phyloP scores from a whole-genome alignment of 2,888 invertebrate species.

The Malthinus flaveolus region DNA sequence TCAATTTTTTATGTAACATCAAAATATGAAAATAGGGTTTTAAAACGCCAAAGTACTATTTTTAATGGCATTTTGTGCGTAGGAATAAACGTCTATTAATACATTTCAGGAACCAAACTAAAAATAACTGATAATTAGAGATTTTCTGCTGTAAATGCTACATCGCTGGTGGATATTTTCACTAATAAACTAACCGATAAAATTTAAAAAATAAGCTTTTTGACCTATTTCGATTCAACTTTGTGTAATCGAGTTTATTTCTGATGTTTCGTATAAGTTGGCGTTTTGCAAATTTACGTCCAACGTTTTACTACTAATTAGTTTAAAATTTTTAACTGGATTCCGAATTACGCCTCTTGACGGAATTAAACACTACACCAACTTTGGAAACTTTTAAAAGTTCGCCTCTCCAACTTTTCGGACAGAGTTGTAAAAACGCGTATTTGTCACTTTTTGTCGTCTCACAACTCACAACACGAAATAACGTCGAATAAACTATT shows the following conservation, averaged over 20 bases:
- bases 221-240: slow-evolving; percentile 35
- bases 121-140: slow-evolving; percentile 38
- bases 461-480: background rate
- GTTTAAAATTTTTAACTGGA: no score
- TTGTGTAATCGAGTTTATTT: background rate
- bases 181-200: slow-evolving; percentile 26
- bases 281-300: background rate
- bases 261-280: background rate
- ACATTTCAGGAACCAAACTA: slow-evolving; percentile 35
- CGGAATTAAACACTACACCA: no score
- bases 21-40: slow-evolving; percentile 4
- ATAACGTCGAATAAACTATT: background rate
- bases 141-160: slow-evolving; percentile 24
- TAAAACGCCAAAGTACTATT: slow-evolving; percentile 19
- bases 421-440: no score
- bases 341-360: no score
- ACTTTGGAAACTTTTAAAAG: no score
- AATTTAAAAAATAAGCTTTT: slow-evolving; percentile 24
- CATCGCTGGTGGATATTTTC: slow-evolving; percentile 15
- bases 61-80: slow-evolving; percentile 28
- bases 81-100: slow-evolving; percentile 37
- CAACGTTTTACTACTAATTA: background rate
- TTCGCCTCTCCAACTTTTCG: no score
- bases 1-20: slow-evolving; percentile 4
- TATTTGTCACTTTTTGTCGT: no score